A percentile compares a stretch with the other conserved stretches of the same genome.
These are phyloP conservation scores for Microtus obscurus DNA, from an alignment of 2,797 vertebrate species.

Conservation along the genomic window DNA sequence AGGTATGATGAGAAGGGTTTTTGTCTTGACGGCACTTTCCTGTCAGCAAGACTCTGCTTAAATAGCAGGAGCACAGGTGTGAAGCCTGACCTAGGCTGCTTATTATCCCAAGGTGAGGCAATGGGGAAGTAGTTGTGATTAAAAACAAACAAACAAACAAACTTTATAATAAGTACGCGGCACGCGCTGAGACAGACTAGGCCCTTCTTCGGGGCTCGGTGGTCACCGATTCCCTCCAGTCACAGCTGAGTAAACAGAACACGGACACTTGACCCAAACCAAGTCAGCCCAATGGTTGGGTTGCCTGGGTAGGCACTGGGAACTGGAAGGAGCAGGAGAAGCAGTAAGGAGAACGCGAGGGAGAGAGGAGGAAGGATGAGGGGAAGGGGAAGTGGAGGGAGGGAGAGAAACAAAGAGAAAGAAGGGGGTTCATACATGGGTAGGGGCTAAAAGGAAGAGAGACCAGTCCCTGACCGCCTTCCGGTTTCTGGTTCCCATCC, in stretches of 20 bases:
- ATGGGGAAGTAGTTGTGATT: not conserved
- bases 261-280: not conserved
- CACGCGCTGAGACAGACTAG: not conserved
- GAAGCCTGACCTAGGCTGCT: not conserved
- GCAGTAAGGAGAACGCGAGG: not conserved
- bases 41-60: not conserved
- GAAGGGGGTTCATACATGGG: accelerated
- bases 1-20: not conserved
- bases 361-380: not conserved
- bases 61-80: not conserved
- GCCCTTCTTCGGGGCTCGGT: not conserved
- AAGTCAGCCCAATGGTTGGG: not conserved
- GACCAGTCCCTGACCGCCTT: not conserved
- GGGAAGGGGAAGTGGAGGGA: not conserved
- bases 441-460: not conserved
- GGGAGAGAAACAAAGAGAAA: not conserved
- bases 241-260: not conserved
- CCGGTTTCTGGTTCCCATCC: slow-evolving; percentile 23
- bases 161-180: not conserved
- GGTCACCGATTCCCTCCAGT: not conserved
- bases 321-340: not conserved
- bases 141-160: not conserved
- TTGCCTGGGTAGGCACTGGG: not conserved
- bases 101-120: not conserved
- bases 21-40: not conserved